A percentile compares a stretch with the other conserved stretches of the same genome.
Conservation (phyloP, 2,888 invertebrate species). For the Acronicta leporina region DNA sequence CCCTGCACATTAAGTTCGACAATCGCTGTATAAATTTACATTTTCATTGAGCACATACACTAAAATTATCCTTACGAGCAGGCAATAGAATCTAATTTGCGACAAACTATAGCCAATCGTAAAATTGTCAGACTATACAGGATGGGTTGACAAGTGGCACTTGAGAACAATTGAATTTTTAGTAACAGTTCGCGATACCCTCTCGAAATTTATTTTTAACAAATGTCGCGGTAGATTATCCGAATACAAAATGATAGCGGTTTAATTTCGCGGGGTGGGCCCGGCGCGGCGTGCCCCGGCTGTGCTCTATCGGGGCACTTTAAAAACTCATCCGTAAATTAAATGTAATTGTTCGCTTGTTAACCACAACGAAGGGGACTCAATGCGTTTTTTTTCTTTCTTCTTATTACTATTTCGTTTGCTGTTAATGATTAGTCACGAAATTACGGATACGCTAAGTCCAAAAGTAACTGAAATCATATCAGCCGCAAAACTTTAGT, state of each 20-base stretch:
- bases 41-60: slow-evolving; percentile 20
- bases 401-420: slow-evolving; percentile 44
- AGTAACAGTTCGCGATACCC: slow-evolving; percentile 81
- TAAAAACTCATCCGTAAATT: slow-evolving; percentile 87
- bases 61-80: slow-evolving; percentile 40
- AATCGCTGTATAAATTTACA: slow-evolving; percentile 59
- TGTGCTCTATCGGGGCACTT: slow-evolving; percentile 79
- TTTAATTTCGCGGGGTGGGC: slow-evolving; percentile 68
- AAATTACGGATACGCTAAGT: too few species aligned
- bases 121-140: slow-evolving; percentile 51
- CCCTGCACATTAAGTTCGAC: slow-evolving; percentile 56
- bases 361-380: slow-evolving; percentile 74
- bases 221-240: slow-evolving; percentile 85
- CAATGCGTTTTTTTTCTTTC: slow-evolving; percentile 50
- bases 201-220: slow-evolving; percentile 83
- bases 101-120: slow-evolving; percentile 18
- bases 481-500: too few species aligned
- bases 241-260: slow-evolving; percentile 67
- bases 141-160: slow-evolving; percentile 76
- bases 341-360: slow-evolving; percentile 89
- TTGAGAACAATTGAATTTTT: slow-evolving; percentile 83
- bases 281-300: slow-evolving; percentile 30
- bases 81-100: slow-evolving; percentile 25
- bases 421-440: slow-evolving; percentile 38
- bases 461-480: too few species aligned